Evolutionary conservation across 2,113 vertebrate species (phyloP).

Genomic region (Recurvirostra avosetta): DNA sequence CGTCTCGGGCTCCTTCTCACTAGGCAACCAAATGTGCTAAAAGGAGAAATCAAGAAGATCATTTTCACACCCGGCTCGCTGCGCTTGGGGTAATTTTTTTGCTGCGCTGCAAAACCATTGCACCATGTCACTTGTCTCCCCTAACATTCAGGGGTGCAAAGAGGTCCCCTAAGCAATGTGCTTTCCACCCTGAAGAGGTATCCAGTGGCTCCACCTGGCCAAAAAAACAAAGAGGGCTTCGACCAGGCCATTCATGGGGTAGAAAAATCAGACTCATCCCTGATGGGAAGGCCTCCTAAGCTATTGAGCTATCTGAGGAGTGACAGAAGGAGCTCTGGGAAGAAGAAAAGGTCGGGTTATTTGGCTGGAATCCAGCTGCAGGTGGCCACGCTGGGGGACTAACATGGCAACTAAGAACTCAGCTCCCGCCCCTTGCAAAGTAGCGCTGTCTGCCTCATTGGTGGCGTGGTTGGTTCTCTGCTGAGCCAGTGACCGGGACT

Average conservation of each 20-base stretch:
- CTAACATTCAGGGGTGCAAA: background rate
- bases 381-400: background rate
- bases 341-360: background rate
- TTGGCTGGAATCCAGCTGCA: background rate
- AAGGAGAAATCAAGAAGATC: background rate
- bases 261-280: background rate
- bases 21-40: background rate
- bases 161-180: background rate
- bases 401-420: background rate
- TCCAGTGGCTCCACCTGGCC: background rate
- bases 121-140: background rate
- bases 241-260: background rate
- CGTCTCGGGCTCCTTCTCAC: background rate
- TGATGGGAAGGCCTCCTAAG: background rate
- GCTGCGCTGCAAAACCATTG: background rate
- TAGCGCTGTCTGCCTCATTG: background rate
- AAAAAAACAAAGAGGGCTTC: background rate
- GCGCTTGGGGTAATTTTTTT: background rate
- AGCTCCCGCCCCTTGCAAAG: background rate
- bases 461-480: background rate
- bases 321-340: background rate
- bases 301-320: background rate
- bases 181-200: fast-evolving
- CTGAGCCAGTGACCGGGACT: background rate
- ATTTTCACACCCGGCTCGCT: background rate